These are phyloP conservation scores for Thymelicus lineola DNA, from an alignment of 2,888 invertebrate genomes.

Conservation along the genomic window DNA sequence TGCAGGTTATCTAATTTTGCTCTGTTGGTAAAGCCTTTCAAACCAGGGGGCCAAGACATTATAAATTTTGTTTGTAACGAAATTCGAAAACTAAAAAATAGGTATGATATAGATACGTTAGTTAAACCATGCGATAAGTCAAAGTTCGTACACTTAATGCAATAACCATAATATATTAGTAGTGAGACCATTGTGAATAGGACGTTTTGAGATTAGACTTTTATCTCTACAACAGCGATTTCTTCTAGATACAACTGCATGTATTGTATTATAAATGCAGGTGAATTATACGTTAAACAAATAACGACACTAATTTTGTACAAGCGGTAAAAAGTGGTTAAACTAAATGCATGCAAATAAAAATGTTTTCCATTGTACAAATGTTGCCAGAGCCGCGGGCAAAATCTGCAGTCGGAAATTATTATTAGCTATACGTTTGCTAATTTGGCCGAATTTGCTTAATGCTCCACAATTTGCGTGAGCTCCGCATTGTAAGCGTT, in stretches of 20 bases:
- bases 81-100: too few species aligned
- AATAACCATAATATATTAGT: too few species aligned
- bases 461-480: conserved; percentile 64
- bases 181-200: too few species aligned
- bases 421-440: conserved; percentile 63
- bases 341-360: conserved; percentile 43
- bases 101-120: too few species aligned
- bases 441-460: conserved; percentile 73
- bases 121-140: too few species aligned
- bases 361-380: conserved; percentile 46
- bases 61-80: too few species aligned
- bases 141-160: too few species aligned
- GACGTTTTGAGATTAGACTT: too few species aligned
- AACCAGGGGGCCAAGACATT: conserved; percentile 8
- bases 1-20: conserved; percentile 18
- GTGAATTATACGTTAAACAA: conserved; percentile 1
- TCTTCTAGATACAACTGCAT: too few species aligned
- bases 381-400: conserved; percentile 52
- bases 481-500: conserved; percentile 30
- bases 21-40: conserved; percentile 4
- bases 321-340: conserved; percentile 28
- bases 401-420: conserved; percentile 55
- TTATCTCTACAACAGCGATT: too few species aligned
- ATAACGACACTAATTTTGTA: conserved; percentile 24
- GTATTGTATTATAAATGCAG: conserved; percentile 21